Conservation (phyloP, 2,797 vertebrate species). For the Paguma larvata region DNA sequence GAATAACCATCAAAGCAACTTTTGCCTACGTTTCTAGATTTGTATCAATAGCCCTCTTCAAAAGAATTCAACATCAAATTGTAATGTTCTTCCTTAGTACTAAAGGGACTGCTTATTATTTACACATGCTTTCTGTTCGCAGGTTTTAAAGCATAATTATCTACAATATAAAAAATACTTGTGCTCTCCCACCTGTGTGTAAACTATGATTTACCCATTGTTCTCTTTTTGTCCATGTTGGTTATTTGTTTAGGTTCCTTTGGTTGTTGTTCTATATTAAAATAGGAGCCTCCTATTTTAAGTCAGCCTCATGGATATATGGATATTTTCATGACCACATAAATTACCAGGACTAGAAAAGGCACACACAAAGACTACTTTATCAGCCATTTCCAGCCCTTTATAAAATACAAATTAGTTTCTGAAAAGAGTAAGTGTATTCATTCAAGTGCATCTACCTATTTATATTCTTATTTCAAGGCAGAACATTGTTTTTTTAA, state of each 20-base stretch:
- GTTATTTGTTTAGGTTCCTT: neutral
- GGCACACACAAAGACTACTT: neutral
- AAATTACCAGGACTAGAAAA: neutral
- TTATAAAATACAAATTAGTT: slow-evolving; percentile 50
- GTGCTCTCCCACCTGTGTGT: neutral
- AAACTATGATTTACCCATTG: neutral
- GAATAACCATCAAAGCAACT: slow-evolving; percentile 43
- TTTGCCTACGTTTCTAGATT: slow-evolving; percentile 65
- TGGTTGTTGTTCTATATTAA: neutral
- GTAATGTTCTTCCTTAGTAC: slow-evolving; percentile 44
- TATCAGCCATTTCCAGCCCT: slow-evolving; percentile 18
- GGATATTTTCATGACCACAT: slow-evolving; percentile 40
- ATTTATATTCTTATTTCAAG: neutral
- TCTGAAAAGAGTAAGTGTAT: neutral
- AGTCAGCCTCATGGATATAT: neutral
- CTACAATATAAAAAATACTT: slow-evolving; percentile 75
- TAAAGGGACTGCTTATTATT: slow-evolving; percentile 77
- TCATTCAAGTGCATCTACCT: neutral
- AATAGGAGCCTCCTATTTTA: slow-evolving; percentile 44
- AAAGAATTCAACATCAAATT: slow-evolving; percentile 32
- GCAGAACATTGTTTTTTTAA: neutral
- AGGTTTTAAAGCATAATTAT: slow-evolving; percentile 49
- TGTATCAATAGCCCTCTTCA: slow-evolving; percentile 64
- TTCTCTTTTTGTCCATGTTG: neutral
- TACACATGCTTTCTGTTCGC: slow-evolving; percentile 70